Evolutionary conservation across 2,888 invertebrate genomes (phyloP), one percentile per base, ranked within the genome.

Genomic region (Salpingus planirostris): DNA sequence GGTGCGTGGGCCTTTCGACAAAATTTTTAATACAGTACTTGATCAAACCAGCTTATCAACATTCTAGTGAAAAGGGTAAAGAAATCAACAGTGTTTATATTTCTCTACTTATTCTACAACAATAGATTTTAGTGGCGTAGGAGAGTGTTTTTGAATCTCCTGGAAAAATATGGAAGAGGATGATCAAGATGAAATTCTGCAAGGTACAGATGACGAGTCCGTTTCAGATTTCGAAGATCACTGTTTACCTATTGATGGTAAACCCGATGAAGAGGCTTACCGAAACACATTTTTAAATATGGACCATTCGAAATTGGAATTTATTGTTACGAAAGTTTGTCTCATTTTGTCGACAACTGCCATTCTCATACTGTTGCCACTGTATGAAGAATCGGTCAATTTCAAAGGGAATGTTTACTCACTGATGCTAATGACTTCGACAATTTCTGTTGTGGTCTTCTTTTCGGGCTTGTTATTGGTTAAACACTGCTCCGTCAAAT

Each of bases 361-460:
- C 15, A 52, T 73, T 14, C 54, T 73, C 44, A 68, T 73, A 44
- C 53, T 66, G 33, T 58, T 70, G 40, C 74, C 74, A 10, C 54
- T 71, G 23, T 74, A 73, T 53, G 54, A 68, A 31, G 67, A 68
- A 33, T 41, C 59, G 13, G 45, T 61, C 29, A 62, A 60, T 38
- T 45, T 53, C 5, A 43, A 42, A 21, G 57, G 62, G 25, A 57
- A 59, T 49, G 57, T 56, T 11, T 64, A 60, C 40, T 53, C 55
- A 2, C 38, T 64, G 33, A 47, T 62, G 11, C 42, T 57, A 12
- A 59, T 61, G 18, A 57, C 53, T 23, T 52, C 57, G 3, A 42
- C 44, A 10, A 36, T 59, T 25, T 52, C 58, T 15, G 43, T 52
- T 7, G 24, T 57, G 8, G 33, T 56, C 22, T 51, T 64, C 13